These are phyloP conservation scores for Microplitis manilae DNA, from an alignment of 2,888 invertebrate genomes.

Conservation along the genomic window DNA sequence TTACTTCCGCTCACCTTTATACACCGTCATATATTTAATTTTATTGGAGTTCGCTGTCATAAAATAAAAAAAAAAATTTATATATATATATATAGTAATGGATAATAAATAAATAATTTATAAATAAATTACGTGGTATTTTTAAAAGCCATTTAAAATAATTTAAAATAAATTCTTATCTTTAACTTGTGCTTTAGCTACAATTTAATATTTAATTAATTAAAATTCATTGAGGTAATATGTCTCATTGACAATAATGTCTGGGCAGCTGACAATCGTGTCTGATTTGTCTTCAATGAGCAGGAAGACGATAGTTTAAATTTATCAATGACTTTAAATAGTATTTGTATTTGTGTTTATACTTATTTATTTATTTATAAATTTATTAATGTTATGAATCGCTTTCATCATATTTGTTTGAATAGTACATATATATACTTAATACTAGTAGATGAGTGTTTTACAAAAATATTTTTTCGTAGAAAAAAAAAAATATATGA, in stretches of 20 bases:
- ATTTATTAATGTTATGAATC: background rate
- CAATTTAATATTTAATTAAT: background rate
- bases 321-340: constrained; percentile 10
- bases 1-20: constrained; percentile 9
- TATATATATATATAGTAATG: background rate
- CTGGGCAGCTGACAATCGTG: constrained; percentile 12
- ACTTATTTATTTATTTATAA: constrained; percentile 7
- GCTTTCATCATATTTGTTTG: background rate
- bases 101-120: no score
- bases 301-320: constrained; percentile 43
- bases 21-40: background rate
- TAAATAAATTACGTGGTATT: no score
- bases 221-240: constrained; percentile 17
- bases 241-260: constrained; percentile 10
- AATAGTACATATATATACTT: background rate
- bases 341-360: background rate
- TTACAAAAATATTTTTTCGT: constrained; percentile 7
- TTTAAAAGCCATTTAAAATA: background rate
- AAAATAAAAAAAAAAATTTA: background rate
- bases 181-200: background rate
- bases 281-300: constrained; percentile 50
- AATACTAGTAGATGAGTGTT: background rate
- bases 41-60: background rate
- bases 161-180: background rate
- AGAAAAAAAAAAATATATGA: background rate